These are phyloP conservation scores for Cyrtonyx montezumae DNA, from an alignment of 2,113 vertebrate species.

Conservation along the genomic window DNA sequence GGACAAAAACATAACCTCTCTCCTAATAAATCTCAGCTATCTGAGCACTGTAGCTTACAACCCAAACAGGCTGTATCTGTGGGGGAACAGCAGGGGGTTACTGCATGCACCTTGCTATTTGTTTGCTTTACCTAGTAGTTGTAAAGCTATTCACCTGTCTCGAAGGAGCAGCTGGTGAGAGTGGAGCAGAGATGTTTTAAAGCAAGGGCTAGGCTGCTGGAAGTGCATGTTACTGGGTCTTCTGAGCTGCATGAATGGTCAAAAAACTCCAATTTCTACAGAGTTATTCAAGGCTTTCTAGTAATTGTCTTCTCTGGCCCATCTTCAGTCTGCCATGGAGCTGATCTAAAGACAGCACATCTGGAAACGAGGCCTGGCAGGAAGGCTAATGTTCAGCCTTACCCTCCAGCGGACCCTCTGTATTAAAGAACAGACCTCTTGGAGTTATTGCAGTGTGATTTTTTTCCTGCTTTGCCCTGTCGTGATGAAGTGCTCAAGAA, in stretches of 20 bases:
- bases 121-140: background rate
- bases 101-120: background rate
- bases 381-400: background rate
- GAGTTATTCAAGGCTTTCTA: background rate
- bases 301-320: background rate
- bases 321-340: background rate
- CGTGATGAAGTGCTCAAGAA: background rate
- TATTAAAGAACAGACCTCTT: background rate
- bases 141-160: background rate
- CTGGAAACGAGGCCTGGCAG: background rate
- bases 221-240: fast-evolving
- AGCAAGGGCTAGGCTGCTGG: fast-evolving
- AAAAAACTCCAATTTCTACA: background rate
- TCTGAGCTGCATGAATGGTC: background rate
- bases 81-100: background rate
- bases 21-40: background rate
- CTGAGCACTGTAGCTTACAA: background rate
- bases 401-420: background rate
- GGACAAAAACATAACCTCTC: background rate
- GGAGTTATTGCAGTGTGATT: background rate
- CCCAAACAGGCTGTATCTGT: background rate
- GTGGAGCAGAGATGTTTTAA: background rate
- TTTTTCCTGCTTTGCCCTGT: background rate
- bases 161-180: background rate
- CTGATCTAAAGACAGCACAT: background rate